phyloP scores from a whole-genome alignment of 1,140 invertebrate species.

The Zelostemma sp. region DNA sequence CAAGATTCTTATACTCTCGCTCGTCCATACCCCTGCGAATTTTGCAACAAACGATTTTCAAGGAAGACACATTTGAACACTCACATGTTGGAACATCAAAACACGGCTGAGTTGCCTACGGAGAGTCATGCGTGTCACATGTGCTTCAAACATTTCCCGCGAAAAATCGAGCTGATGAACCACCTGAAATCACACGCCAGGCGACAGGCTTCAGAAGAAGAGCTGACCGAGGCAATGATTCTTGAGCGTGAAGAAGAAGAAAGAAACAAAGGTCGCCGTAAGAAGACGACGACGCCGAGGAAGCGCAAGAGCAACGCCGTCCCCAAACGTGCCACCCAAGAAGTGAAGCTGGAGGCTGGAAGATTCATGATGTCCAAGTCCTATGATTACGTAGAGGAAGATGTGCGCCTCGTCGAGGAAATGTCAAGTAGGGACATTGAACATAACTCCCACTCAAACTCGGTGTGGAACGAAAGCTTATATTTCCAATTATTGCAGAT shows the following conservation, averaged over 20 bases:
- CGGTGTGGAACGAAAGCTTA: constrained; percentile 57
- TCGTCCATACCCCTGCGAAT: constrained; percentile 87
- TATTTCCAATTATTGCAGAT: constrained; percentile 38
- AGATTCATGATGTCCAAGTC: constrained; percentile 58
- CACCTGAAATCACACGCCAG: constrained; percentile 84
- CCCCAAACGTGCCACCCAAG: constrained; percentile 49
- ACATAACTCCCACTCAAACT: constrained; percentile 67
- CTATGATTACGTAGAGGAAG: constrained; percentile 68
- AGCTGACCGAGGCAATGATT: constrained; percentile 69
- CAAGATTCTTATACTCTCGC: constrained; percentile 85
- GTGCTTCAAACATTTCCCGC: constrained; percentile 81
- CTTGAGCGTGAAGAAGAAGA: constrained; percentile 61
- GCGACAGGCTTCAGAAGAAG: constrained; percentile 65
- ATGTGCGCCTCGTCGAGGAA: constrained; percentile 66
- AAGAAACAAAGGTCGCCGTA: constrained; percentile 62
- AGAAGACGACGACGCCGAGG: constrained; percentile 55
- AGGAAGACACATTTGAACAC: constrained; percentile 87
- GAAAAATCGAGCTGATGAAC: constrained; percentile 83
- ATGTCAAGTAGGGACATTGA: constrained; percentile 60
- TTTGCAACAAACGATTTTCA: constrained; percentile 83
- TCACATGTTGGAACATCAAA: constrained; percentile 86
- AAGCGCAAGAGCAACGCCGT: constrained; percentile 52
- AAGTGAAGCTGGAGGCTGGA: constrained; percentile 48
- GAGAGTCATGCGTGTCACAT: constrained; percentile 84
- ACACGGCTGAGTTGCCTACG: constrained; percentile 58